Percentiles rank a stretch among this genome's conserved stretches.
Evolutionary conservation across 2,113 vertebrate species (phyloP).

Genomic region (Caretta caretta): DNA sequence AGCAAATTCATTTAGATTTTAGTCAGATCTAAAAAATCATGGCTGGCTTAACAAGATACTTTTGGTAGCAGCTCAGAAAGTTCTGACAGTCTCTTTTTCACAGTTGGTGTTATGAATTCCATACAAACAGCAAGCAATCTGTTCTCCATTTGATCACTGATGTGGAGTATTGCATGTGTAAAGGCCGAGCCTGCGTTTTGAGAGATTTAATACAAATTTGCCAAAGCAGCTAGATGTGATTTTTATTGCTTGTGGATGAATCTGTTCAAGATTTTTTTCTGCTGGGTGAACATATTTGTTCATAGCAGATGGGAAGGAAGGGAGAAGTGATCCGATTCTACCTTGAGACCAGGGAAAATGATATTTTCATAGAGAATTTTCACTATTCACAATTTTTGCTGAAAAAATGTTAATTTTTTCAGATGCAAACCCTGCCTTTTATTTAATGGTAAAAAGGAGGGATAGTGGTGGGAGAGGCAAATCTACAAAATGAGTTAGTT

Average conservation of each 20-base stretch:
- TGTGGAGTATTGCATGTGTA: neutral
- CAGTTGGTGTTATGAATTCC: neutral
- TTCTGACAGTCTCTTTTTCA: neutral
- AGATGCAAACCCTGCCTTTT: neutral
- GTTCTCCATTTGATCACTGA: neutral
- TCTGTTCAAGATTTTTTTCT: neutral
- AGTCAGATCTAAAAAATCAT: neutral
- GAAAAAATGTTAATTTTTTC: neutral
- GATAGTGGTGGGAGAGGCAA: neutral
- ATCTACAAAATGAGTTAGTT: neutral
- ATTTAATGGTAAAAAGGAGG: neutral
- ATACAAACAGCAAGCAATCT: neutral
- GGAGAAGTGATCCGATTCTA: neutral
- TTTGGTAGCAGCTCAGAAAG: neutral
- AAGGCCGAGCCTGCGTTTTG: neutral
- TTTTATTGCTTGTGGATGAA: neutral
- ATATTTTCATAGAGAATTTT: neutral
- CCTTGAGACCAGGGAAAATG: neutral
- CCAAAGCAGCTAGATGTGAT: neutral
- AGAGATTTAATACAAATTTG: neutral
- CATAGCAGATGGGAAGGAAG: accelerated
- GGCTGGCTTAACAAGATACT: neutral
- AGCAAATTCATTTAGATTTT: neutral
- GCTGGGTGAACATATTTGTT: neutral
- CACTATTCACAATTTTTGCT: neutral